These are phyloP conservation scores for Tachysurus fulvidraco DNA, from an alignment of 2,113 vertebrate species.

Conservation along the genomic window DNA sequence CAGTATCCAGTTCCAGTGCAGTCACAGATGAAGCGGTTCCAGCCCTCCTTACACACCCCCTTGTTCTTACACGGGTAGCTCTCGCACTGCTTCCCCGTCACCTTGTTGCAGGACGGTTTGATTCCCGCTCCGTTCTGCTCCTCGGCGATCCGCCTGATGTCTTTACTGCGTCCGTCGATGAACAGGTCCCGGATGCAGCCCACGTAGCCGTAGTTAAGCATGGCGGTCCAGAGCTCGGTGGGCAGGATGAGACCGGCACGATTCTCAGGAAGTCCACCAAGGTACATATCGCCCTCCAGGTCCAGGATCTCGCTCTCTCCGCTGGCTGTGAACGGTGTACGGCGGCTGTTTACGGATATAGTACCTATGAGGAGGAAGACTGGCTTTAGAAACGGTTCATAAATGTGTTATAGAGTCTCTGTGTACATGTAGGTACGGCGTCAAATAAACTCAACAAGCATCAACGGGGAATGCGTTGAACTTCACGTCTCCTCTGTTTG, in stretches of 20 bases:
- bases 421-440: neutral
- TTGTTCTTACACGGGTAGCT: constrained; percentile 96
- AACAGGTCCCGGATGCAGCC: constrained; percentile 96
- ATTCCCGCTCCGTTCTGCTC: constrained; percentile 92
- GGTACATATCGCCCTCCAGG: constrained; percentile 96
- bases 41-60: constrained; percentile 92
- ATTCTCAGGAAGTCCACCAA: constrained; percentile 90
- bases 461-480: too few species aligned
- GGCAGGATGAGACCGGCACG: constrained; percentile 91
- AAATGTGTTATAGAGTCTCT: neutral
- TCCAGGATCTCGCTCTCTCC: constrained; percentile 97
- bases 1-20: constrained; percentile 94
- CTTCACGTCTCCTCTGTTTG: neutral
- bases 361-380: constrained; percentile 77
- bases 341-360: constrained; percentile 96
- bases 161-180: constrained; percentile 94
- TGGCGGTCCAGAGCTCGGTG: constrained; percentile 97
- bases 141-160: constrained; percentile 95
- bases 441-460: neutral
- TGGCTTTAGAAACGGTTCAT: neutral
- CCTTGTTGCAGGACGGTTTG: constrained; percentile 91
- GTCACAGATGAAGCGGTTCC: constrained; percentile 98
- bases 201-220: constrained; percentile 97
- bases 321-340: constrained; percentile 93
- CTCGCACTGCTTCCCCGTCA: constrained; percentile 90